phyloP scores from a whole-genome alignment of 2,113 vertebrate species.

The Malurus cyaneus region DNA sequence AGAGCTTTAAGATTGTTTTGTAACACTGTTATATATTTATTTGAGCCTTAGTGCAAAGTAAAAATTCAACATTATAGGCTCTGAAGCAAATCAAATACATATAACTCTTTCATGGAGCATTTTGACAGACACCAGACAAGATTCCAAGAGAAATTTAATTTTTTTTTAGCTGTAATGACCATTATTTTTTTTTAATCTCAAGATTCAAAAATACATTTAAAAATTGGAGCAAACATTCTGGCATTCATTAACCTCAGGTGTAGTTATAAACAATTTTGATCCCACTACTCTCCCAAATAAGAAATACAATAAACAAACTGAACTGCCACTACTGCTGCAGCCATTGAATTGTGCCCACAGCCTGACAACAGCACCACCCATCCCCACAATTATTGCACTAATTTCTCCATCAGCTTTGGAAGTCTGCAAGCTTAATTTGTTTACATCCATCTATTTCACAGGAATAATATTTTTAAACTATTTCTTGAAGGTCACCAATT shows the following conservation, averaged over 20 bases:
- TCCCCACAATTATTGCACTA: rapidly evolving
- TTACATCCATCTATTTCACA: not conserved
- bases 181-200: not conserved
- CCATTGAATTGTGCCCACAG: not conserved
- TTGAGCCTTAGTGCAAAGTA: slow-evolving; percentile 24
- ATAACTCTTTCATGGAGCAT: not conserved
- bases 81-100: not conserved
- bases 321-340: not conserved
- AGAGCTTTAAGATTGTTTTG: not conserved
- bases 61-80: not conserved
- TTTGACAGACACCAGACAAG: not conserved
- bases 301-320: not conserved
- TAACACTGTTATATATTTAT: not conserved
- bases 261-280: not conserved
- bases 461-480: not conserved
- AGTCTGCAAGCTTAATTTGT: not conserved
- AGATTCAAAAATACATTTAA: not conserved
- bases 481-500: not conserved
- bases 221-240: not conserved
- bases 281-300: not conserved
- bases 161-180: not conserved
- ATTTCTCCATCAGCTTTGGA: not conserved
- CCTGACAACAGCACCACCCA: not conserved
- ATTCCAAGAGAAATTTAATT: not conserved
- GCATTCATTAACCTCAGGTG: not conserved